A percentile compares a stretch with the other conserved stretches of the same genome.
phyloP scores from a whole-genome alignment of 2,888 invertebrate genomes.

The Noctua fimbriata region DNA sequence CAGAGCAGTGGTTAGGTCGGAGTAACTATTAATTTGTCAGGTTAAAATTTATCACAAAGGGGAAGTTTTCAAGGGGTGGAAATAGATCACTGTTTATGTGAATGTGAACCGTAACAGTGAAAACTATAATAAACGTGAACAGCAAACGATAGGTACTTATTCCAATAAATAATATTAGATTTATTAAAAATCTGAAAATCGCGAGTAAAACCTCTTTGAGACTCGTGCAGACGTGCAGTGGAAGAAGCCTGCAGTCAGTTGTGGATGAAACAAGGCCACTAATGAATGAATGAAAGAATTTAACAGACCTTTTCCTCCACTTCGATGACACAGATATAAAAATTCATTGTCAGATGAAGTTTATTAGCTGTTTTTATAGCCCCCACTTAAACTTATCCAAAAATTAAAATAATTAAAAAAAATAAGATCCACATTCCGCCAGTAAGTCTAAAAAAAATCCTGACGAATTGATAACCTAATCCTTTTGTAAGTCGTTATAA shows the following conservation, averaged over 20 bases:
- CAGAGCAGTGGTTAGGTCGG: slow-evolving; percentile 1
- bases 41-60: slow-evolving; percentile 11
- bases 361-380: neutral
- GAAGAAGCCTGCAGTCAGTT: too few relatives aligned
- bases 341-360: neutral
- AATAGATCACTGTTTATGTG: neutral
- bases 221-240: too few relatives aligned
- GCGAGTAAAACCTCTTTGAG: too few relatives aligned
- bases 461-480: too few relatives aligned
- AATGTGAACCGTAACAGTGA: neutral
- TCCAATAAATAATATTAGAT: too few relatives aligned
- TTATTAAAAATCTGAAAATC: too few relatives aligned
- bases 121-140: neutral
- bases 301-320: neutral
- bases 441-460: neutral
- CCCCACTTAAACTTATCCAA: slow-evolving; percentile 12
- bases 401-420: neutral
- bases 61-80: neutral
- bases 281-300: neutral
- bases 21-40: slow-evolving; percentile 48
- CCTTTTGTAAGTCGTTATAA: too few relatives aligned
- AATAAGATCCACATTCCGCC: neutral
- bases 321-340: neutral
- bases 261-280: neutral
- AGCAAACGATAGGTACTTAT: too few relatives aligned